phyloP scores from a whole-genome alignment of 2,113 vertebrate genomes.

The Neofelis nebulosa region DNA sequence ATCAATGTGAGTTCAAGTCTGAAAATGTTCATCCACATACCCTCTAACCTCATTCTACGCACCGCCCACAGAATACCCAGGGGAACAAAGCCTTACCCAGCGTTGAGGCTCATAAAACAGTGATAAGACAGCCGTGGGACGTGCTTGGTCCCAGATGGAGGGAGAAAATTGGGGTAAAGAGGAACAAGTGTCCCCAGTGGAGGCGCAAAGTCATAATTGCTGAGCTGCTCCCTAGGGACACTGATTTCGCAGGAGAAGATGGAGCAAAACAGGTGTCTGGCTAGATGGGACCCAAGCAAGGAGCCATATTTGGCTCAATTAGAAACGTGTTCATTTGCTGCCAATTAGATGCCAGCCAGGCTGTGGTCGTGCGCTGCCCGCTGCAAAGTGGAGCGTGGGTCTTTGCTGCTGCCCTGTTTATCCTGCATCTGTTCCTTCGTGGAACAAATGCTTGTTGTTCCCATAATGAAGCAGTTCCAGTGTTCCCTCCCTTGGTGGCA shows the following conservation, averaged over 20 bases:
- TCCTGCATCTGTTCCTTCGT: neutral
- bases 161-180: neutral
- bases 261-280: neutral
- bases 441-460: neutral
- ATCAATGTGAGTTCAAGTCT: neutral
- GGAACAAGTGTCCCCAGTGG: neutral
- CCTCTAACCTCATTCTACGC: neutral
- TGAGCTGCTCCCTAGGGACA: neutral
- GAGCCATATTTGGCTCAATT: neutral
- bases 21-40: neutral
- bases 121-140: neutral
- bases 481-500: neutral
- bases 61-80: neutral
- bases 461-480: neutral
- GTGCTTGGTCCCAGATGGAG: neutral
- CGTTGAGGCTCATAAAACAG: neutral
- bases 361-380: neutral
- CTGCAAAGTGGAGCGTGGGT: neutral
- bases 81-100: rapidly evolving
- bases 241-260: conserved; percentile 5
- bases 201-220: neutral
- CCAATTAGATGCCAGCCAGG: neutral
- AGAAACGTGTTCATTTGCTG: conserved; percentile 12
- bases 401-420: neutral
- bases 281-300: neutral